Base-by-base conservation (phyloP, 2,888 invertebrate genomes). In the Seira sanloemensis region DNA sequence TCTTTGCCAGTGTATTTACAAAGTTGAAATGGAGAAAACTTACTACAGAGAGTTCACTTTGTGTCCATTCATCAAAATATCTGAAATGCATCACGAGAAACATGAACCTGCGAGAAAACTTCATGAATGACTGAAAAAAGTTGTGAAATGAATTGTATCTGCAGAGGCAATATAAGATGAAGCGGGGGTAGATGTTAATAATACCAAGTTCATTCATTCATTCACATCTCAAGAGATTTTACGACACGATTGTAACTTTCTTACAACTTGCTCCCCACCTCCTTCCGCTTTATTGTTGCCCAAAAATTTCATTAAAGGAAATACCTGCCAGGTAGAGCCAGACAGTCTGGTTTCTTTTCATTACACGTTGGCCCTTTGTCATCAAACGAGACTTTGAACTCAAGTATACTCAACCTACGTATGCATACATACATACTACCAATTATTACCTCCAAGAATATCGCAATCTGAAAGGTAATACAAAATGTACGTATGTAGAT, bases 271-370 rank as follows among this genome's bases (percentile, higher is more conserved):
- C 62, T 62, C 78, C 80, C 88, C 87, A 87, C 87, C 88, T 86
- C 78, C 87, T 88, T 88, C 88, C 88, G 88, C 75, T 84, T 67
- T 66, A 84, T 84, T 84, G 84, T 84, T 62, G 27, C 37, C 58
- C 2, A 58, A 78, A 24, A 77, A 78, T 84, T 88, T 87, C 86
- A 88, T 87, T 87, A 85, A 87, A 79, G 79, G 84, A 86, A 85
- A 80, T 21, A 78, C 83, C 77, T 83, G 77, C 46, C 19, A 21
- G 67, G 27, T 62, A 1, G 19, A 9, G 50, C 69, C 69, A 26
- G 37, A 62, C 62, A 21, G 62, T 62, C 62, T 62, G 21, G 9
- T 23, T 1, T 4, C 2, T 27, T 25, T 37, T 68, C 50, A 7
- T 50, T 50, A 7, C 37, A 37, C 50, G n/a, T 50, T 7, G 1